phyloP scores from a whole-genome alignment of 2,888 invertebrate species.

The Eutolmus rufibarbis region DNA sequence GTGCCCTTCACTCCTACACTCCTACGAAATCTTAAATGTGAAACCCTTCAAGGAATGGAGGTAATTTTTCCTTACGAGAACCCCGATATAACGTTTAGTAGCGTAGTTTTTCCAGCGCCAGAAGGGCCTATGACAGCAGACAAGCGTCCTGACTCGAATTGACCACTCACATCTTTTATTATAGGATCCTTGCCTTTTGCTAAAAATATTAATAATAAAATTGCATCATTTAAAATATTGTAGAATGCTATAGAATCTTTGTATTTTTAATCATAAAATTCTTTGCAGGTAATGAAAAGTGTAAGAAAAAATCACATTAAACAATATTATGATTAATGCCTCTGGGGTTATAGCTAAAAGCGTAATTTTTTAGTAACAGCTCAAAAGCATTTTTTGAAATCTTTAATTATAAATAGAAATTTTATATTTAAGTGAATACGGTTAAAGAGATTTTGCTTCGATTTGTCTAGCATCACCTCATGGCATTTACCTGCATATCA shows the following conservation, averaged over 20 bases:
- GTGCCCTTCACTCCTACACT: slow-evolving; percentile 67
- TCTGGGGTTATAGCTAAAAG: neutral
- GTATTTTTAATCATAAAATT: neutral
- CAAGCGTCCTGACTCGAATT: slow-evolving; percentile 69
- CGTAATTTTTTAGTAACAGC: neutral
- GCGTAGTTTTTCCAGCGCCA: slow-evolving; percentile 79
- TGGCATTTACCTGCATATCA: no score
- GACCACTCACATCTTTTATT: slow-evolving; percentile 67
- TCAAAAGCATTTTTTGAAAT: no score
- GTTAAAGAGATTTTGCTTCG: neutral
- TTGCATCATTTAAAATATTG: neutral
- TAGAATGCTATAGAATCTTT: no score
- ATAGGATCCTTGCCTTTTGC: slow-evolving; percentile 56
- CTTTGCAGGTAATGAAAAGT: no score
- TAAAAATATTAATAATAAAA: neutral
- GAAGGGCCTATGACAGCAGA: slow-evolving; percentile 75
- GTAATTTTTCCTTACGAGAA: slow-evolving; percentile 66
- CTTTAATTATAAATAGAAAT: no score
- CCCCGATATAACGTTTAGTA: slow-evolving; percentile 77
- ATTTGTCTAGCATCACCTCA: neutral
- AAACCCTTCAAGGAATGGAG: slow-evolving; percentile 13
- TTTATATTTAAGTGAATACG: no score
- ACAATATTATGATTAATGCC: no score
- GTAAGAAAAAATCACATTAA: no score
- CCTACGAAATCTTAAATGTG: slow-evolving; percentile 47